Evolutionary conservation across 2,888 invertebrate genomes (phyloP).

Genomic region (Torymus tubicola): DNA sequence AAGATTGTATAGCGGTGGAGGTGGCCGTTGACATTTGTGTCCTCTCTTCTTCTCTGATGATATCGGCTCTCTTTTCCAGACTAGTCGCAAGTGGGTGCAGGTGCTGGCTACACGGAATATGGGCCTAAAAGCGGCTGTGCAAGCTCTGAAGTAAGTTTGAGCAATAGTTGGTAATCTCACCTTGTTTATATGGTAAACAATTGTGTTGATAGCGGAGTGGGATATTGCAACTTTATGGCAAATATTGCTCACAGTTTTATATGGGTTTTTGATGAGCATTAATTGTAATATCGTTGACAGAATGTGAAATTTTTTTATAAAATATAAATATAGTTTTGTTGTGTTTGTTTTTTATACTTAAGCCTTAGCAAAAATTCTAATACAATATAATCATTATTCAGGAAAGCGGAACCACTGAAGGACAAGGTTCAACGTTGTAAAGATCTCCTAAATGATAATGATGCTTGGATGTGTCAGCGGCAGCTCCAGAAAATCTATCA

Average conservation of each 20-base stretch:
- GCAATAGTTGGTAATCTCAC: not conserved
- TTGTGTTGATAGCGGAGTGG: not conserved
- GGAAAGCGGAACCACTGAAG: slow-evolving; percentile 87
- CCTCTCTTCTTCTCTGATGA: not conserved
- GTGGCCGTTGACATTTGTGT: slow-evolving; percentile 5
- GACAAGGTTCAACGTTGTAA: slow-evolving; percentile 82
- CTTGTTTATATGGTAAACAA: not conserved
- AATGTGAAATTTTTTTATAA: too few relatives aligned
- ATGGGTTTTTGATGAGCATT: too few relatives aligned
- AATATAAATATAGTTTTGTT: too few relatives aligned
- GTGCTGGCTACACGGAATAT: slow-evolving; percentile 77
- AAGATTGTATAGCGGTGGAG: not conserved
- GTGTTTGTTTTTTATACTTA: too few relatives aligned
- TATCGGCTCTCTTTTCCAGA: slow-evolving; percentile 58
- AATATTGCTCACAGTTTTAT: too few relatives aligned
- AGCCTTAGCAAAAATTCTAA: too few relatives aligned
- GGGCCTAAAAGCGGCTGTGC: slow-evolving; percentile 87
- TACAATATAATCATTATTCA: slow-evolving; percentile 65
- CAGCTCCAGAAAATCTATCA: slow-evolving; percentile 76
- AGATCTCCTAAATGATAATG: slow-evolving; percentile 77
- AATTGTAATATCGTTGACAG: too few relatives aligned
- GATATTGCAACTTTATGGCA: too few relatives aligned
- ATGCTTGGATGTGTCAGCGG: slow-evolving; percentile 78
- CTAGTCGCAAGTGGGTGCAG: slow-evolving; percentile 61
- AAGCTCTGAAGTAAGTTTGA: slow-evolving; percentile 83